phyloP scores from a whole-genome alignment of 2,888 invertebrate species.

The Acleris laterana region DNA sequence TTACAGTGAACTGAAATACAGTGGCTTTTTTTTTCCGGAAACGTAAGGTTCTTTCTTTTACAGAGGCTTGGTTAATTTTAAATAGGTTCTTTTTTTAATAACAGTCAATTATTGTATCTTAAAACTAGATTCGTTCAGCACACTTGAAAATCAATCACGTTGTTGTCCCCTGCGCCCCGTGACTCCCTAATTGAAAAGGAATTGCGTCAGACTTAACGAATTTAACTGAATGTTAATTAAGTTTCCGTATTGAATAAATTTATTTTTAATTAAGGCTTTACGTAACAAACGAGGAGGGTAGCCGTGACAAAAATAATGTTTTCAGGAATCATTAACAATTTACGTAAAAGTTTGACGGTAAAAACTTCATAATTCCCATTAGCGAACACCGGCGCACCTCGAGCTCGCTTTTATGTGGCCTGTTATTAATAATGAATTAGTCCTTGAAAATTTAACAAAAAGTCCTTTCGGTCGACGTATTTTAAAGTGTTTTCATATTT shows the following conservation, averaged over 20 bases:
- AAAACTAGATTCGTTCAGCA: conserved; percentile 3
- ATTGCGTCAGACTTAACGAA: conserved; percentile 25
- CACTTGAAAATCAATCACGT: conserved; percentile 11
- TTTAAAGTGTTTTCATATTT: conserved; percentile 29
- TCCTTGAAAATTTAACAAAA: conserved; percentile 27
- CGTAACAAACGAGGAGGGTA: conserved; percentile 11
- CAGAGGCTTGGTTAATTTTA: too few relatives aligned
- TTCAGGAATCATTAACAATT: conserved; percentile 9
- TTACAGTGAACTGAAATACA: too few relatives aligned
- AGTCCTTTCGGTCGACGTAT: conserved; percentile 7
- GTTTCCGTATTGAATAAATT: conserved; percentile 23
- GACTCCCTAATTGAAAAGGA: conserved; percentile 30
- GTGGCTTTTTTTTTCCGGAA: too few relatives aligned
- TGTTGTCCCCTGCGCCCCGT: conserved; percentile 1
- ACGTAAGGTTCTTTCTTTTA: too few relatives aligned
- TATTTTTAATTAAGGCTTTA: conserved; percentile 14
- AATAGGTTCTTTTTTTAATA: too few relatives aligned
- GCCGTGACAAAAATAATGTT: conserved; percentile 4
- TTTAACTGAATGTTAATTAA: conserved; percentile 25
- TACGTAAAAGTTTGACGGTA: conserved; percentile 25
- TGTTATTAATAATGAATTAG: conserved; percentile 36
- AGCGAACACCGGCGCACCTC: conserved; percentile 26
- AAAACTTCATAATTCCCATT: conserved; percentile 35
- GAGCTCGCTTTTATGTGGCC: conserved; percentile 26
- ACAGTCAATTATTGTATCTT: too few relatives aligned